These are phyloP conservation scores for Smittia sp. DNA, from an alignment of 2,888 invertebrate species.

Conservation along the genomic window DNA sequence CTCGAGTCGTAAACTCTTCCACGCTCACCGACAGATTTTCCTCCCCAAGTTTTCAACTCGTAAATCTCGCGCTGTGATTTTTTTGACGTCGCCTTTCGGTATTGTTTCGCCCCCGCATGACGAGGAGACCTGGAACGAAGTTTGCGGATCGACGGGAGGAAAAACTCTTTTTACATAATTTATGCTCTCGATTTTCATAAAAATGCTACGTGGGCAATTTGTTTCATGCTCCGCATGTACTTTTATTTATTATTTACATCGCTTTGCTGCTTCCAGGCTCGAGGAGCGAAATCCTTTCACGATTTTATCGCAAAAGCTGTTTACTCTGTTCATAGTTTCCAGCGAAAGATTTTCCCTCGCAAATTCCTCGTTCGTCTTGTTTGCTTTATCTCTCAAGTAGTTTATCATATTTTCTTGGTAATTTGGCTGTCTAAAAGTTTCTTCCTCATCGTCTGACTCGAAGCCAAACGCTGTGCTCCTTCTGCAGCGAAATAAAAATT, in stretches of 20 bases:
- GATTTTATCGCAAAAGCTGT: slow-evolving; percentile 1
- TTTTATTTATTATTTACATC: slow-evolving; percentile 38
- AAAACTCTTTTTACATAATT: slow-evolving; percentile 8
- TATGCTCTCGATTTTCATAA: slow-evolving; percentile 29
- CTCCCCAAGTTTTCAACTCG: not conserved
- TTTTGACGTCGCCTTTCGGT: not conserved
- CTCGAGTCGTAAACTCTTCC: not conserved
- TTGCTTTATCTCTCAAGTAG: slow-evolving; percentile 7
- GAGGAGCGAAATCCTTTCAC: not conserved
- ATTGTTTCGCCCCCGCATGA: not conserved
- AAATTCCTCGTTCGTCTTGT: not conserved
- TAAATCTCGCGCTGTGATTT: slow-evolving; percentile 6
- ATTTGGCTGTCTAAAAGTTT: slow-evolving; percentile 22
- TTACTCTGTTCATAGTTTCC: slow-evolving; percentile 14
- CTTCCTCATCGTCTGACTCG: not conserved
- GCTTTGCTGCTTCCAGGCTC: not conserved
- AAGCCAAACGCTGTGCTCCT: not conserved
- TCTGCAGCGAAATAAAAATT: not conserved
- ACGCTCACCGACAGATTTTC: not conserved
- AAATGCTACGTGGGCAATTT: slow-evolving; percentile 40
- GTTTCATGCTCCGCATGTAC: slow-evolving; percentile 10
- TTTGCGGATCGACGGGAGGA: not conserved
- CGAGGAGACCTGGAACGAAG: not conserved
- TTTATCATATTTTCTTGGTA: slow-evolving; percentile 24
- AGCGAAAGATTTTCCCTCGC: slow-evolving; percentile 8